Percentiles rank a stretch among this genome's conserved stretches.
These are phyloP conservation scores for Lanius ludovicianus DNA, from an alignment of 2,113 vertebrate species.

Conservation along the genomic window DNA sequence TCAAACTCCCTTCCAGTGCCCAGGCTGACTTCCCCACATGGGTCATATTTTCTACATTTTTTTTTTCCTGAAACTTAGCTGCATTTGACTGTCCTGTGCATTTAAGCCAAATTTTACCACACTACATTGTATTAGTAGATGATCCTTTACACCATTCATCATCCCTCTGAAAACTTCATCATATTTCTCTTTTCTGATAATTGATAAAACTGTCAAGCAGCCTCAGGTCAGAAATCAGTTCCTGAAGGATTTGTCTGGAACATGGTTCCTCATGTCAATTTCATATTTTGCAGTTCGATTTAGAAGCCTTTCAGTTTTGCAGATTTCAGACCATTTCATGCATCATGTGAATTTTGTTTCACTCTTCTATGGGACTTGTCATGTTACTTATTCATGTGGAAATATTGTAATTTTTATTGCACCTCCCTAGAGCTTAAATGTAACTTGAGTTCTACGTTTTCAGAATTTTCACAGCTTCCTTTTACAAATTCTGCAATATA, in stretches of 20 bases:
- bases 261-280: neutral
- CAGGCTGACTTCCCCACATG: neutral
- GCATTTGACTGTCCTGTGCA: neutral
- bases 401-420: neutral
- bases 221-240: neutral
- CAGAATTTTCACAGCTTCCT: neutral
- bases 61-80: fast-evolving
- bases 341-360: neutral
- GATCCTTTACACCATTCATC: neutral
- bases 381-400: neutral
- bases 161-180: neutral
- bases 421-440: neutral
- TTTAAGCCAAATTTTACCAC: neutral
- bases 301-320: neutral
- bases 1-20: neutral
- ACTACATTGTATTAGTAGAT: neutral
- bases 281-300: neutral
- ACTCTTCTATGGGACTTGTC: neutral
- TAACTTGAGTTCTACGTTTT: neutral
- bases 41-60: neutral
- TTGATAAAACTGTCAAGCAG: neutral
- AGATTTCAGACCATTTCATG: neutral
- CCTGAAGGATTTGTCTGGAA: neutral
- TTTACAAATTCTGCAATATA: neutral
- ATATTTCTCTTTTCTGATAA: neutral